Base-by-base conservation (phyloP, 2,888 invertebrate genomes). In the Rhamnusium bicolor region DNA sequence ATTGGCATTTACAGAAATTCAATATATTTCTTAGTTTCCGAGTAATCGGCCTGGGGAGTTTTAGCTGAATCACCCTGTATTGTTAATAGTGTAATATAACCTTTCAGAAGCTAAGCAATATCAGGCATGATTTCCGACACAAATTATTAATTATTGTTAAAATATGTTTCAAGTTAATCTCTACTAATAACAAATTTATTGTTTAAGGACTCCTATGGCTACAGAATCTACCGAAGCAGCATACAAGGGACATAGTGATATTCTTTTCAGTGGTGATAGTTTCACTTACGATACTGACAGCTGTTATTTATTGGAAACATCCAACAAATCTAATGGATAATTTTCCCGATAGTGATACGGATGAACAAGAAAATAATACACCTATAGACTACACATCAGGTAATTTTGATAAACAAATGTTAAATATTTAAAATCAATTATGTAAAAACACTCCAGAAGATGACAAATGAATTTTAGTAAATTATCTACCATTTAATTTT, bases 361-460 rank as follows among this genome's bases (percentile, higher is more conserved):
- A 76, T 12, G 85, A 86, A 80, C 79, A 82, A 69, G 83, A 84
- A 18, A 72, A 79, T 47, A 80, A 72, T 65, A 71, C 58, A 19
- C 79, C 81, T 12, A 18, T 75, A 7, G 75, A 78, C 16, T 81
- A 79, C 63, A 27, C 72, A 18, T 71, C 78, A 63, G 81, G 81
- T 80, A 76, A 76, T 29, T 68, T 29, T 53, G 21, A 21, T 1
- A n/a, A 53, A 21, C 7, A 53, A 53, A 10, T 53, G 2, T 53
- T 19, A 8, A 19, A 8, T 53, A 19, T 46, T 46, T 8, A 53
- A 16, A 21, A 3, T 10, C 53, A 46, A 46, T 4, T 24, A 24
- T 24, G 2, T 24, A 2, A 24, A 6, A 24, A 2, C 6, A 24
- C 6, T 24, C 6, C 24, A 24, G 24, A 24, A n/a, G n/a, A n/a